Base-by-base conservation (phyloP, 2,888 invertebrate genomes). In the Cecidostiba fungosa region DNA sequence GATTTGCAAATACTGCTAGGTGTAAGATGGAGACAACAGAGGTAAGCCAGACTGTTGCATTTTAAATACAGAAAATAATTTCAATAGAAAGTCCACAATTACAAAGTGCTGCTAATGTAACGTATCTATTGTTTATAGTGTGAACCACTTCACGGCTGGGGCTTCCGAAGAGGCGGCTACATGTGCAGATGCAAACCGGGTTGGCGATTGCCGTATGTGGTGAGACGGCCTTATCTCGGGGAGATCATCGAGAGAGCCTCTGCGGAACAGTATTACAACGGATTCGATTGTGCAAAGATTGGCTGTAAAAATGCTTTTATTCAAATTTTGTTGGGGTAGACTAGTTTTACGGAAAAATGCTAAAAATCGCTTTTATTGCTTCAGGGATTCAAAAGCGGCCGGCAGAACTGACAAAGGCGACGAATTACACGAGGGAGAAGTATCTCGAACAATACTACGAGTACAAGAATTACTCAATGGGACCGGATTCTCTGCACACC, bases 131-230 rank as follows among this genome's bases (percentile, higher is more conserved):
- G 90, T 89, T 91, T 92, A 70, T 90, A 98, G 97, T 99, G 99
- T 93, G 99, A 99, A 94, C 99, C 99, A 0, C 93, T 99, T 77
- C 97, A 98, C 92, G 99, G 99, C 4, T 99, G 97, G 97, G 99
- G 99, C 69, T 98, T 98, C 93, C 95, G 98, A 81, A 95, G 99
- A 91, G 99, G 99, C 78, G 99, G 98, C 10, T 99, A 98, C 94
- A 98, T 98, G 92, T 98, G 98, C 92, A 95, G 98, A 88, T 99
- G 99, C 94, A 95, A 95, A 90, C 98, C 99, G 0, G 98, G 98
- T 0, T 97, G 94, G 93, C 95, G 99, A 81, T 94, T 98, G 89
- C 99, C 99, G 0, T 96, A 96, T 90, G 96, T 97, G 85, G 98
- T 98, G 47, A 95, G 98, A 81, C 95, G 98, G 81, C 98, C 99